Evolutionary conservation across 2,888 invertebrate genomes (phyloP).

Genomic region (Melieria omissa): DNA sequence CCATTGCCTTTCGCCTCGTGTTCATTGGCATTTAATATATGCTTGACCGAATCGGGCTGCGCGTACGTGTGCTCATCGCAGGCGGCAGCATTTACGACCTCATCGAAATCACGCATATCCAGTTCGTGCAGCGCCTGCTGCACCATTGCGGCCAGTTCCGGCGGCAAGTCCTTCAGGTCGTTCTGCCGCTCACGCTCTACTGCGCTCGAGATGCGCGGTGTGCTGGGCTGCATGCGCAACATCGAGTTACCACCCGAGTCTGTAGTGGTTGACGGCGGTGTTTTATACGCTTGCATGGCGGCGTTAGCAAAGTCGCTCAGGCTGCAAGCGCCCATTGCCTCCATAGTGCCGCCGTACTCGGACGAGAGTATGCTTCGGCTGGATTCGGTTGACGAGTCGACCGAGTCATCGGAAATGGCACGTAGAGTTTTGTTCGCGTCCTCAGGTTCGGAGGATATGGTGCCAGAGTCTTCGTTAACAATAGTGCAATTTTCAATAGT

Average conservation of each 20-base stretch:
- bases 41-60: too few species aligned
- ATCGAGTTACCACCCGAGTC: conserved; percentile 54
- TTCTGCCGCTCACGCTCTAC: conserved; percentile 66
- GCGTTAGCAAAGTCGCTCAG: conserved; percentile 50
- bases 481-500: conserved; percentile 42
- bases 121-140: conserved; percentile 69
- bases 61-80: too few species aligned
- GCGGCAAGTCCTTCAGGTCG: conserved; percentile 69
- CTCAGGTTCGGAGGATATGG: conserved; percentile 56
- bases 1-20: too few species aligned
- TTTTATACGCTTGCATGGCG: conserved; percentile 54
- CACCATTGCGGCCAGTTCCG: conserved; percentile 73
- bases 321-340: conserved; percentile 48
- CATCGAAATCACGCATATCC: conserved; percentile 63
- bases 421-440: conserved; percentile 54
- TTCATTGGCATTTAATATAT: too few species aligned
- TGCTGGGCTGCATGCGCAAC: background rate
- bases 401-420: conserved; percentile 58
- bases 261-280: conserved; percentile 55
- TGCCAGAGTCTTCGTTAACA: conserved; percentile 61
- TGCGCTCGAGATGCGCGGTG: conserved; percentile 53
- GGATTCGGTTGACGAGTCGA: conserved; percentile 62
- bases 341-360: conserved; percentile 56
- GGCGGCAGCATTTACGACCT: conserved; percentile 48
- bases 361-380: conserved; percentile 62